Evolutionary conservation across 2,113 vertebrate species (phyloP), one percentile per base, ranked within the genome.

Genomic region (Sula dactylatra): DNA sequence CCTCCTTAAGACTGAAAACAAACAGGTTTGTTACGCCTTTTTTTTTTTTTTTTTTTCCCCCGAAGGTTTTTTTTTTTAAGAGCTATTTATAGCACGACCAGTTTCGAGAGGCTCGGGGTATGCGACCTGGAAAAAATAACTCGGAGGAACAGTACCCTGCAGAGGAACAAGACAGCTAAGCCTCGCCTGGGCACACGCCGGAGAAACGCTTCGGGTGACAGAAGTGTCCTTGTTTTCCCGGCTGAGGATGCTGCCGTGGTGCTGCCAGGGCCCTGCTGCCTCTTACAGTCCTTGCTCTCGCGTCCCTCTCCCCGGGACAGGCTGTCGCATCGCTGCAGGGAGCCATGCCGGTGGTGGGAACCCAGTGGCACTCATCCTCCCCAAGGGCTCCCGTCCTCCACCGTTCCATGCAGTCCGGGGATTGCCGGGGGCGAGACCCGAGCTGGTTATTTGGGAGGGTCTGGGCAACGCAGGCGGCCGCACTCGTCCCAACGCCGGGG

Each of bases 41-140:
- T 88, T 86, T 88, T 50, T 62, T n/a, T 73, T 67, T 81, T 90
- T 97, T 90, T 96, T 87, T 69, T 82, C 90, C 67, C 92, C 66
- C 8, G 7, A 80, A 90, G 89, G 79, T 95, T 94, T 94, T 81
- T 96, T 92, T 87, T 96, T 95, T 96, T 81, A 94, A 96, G 85
- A 87, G 84, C 82, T 95, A 94, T 95, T 94, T 95, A 91, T 94
- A 97, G 96, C 87, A 86, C 12, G 0, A 78, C 56, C 26, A 3
- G 42, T 71, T 94, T 93, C n/a, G 88, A 85, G 96, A 90, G 36
- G 86, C 96, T 97, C 56, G 34, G 97, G 82, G 81, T 59, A 64
- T 93, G 80, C 16, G 44, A 95, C 42, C 90, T 96, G 95, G 88
- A 88, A 95, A 95, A 91, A 86, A 86, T 45, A 94, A 21, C 44